Evolutionary conservation across 2,888 invertebrate species (phyloP), one percentile per base, ranked within the genome.

Genomic region (Zootermopsis nevadensis): DNA sequence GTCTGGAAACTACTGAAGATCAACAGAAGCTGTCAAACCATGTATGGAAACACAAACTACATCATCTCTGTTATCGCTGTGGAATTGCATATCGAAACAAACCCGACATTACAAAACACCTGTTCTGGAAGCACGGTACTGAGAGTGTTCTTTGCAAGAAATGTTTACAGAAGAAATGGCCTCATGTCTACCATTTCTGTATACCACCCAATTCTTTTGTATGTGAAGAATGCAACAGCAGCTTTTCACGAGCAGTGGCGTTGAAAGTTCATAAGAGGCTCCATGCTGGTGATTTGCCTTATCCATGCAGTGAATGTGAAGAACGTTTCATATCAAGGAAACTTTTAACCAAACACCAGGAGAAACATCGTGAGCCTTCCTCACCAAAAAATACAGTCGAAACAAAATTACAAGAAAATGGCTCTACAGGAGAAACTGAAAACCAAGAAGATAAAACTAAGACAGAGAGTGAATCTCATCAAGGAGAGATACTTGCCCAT

Each of bases 61-160:
- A 96, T 89, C 96, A 97, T 89, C 90, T 96, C 83, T 97, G 97
- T 88, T 97, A 96, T 88, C 93, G 96, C 35, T 97, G 97, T 89
- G 96, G 96, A 53, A 95, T 97, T 85, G 94, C 97, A 0, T 97
- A 97, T 88, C 93, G 96, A 86, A 97, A 96, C 89, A 96, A 96
- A 88, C 94, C 94, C 82, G 96, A 97, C 87, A 97, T 97, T 84
- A 96, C 95, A 27, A 96, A 96, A 88, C 97, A 97, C 90, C 90
- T 97, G 83, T 97, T 96, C 89, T 97, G 97, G 97, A 97, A 97
- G 89, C 97, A 97, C 89, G 97, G 97, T 33, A 97, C 97, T 2
- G 96, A 97, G 88, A 96, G 96, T 89, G 94, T 95, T 3, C 89
- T 94, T 55, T 97, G 97, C 88, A 96, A 96, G 89, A 94, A 93